These are phyloP conservation scores for Pampus argenteus DNA, from an alignment of 2,797 vertebrate genomes.

Conservation along the genomic window DNA sequence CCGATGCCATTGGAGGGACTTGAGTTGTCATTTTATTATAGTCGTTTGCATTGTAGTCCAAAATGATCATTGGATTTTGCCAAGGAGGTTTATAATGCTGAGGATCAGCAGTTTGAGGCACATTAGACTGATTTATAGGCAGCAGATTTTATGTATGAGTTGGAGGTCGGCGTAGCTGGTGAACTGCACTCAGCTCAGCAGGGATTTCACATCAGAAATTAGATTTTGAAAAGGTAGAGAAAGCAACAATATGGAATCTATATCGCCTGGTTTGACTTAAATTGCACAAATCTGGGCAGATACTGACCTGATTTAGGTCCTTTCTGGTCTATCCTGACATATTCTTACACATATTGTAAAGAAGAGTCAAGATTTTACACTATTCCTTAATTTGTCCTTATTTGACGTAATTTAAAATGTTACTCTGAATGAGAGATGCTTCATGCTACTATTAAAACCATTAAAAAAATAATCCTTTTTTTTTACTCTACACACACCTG, in stretches of 20 bases:
- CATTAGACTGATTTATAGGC: slow-evolving; percentile 50
- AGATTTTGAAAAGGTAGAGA: slow-evolving; percentile 6
- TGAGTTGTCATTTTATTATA: slow-evolving; percentile 61
- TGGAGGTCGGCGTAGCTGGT: neutral
- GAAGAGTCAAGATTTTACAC: neutral
- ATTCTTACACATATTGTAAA: neutral
- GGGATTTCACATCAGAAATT: slow-evolving; percentile 43
- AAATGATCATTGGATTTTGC: slow-evolving; percentile 50
- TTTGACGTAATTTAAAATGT: neutral
- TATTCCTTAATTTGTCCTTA: neutral
- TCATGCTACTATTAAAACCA: too few relatives aligned
- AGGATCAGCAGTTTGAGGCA: slow-evolving; percentile 35
- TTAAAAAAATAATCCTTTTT: too few relatives aligned
- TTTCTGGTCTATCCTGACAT: neutral
- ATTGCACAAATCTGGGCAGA: slow-evolving; percentile 9
- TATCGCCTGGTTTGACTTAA: neutral
- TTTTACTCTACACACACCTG: neutral
- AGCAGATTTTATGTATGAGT: slow-evolving; percentile 38
- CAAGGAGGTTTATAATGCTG: slow-evolving; percentile 21
- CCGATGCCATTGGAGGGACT: slow-evolving; percentile 47
- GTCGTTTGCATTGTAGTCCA: slow-evolving; percentile 64
- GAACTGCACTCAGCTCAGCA: slow-evolving; percentile 18
- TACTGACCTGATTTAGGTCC: neutral
- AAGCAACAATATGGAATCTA: slow-evolving; percentile 8
- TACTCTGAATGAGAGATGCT: neutral